Conservation (phyloP, 2,888 invertebrate genomes). For the Ormyrus nitidulus region DNA sequence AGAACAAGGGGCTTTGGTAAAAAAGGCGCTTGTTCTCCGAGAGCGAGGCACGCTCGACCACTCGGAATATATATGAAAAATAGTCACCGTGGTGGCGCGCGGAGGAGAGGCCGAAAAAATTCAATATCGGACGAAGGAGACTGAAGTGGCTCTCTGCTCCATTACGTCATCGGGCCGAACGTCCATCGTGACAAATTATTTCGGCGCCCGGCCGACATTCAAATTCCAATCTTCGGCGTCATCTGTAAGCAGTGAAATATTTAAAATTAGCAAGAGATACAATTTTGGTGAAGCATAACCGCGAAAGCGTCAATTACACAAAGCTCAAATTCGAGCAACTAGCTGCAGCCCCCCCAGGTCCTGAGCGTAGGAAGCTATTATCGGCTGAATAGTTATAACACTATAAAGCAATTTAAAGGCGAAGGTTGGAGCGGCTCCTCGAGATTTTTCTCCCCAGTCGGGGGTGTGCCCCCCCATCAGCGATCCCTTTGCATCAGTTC, state of each 20-base stretch:
- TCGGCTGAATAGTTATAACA: slow-evolving; percentile 49
- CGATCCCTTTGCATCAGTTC: background rate
- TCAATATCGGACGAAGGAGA: slow-evolving; percentile 51
- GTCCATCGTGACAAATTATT: slow-evolving; percentile 37
- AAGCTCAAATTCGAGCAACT: background rate
- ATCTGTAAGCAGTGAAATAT: background rate
- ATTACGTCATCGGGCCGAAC: slow-evolving; percentile 31
- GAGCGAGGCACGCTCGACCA: background rate
- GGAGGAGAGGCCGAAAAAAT: slow-evolving; percentile 38
- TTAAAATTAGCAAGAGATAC: background rate
- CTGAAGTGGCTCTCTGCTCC: slow-evolving; percentile 43
- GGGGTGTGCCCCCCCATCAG: background rate
- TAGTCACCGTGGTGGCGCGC: slow-evolving; percentile 1
- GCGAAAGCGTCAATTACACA: no score
- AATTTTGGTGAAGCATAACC: no score
- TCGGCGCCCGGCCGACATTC: background rate
- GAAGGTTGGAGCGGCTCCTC: slow-evolving; percentile 7
- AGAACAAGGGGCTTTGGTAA: slow-evolving; percentile 33
- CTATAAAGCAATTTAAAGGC: slow-evolving; percentile 54
- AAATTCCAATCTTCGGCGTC: slow-evolving; percentile 5
- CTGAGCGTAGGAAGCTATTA: slow-evolving; percentile 47
- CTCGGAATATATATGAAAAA: slow-evolving; percentile 34
- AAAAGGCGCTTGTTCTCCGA: slow-evolving; percentile 48
- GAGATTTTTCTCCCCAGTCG: slow-evolving; percentile 36
- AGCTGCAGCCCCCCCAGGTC: slow-evolving; percentile 8